Percentiles rank a stretch among this genome's conserved stretches.
These are phyloP conservation scores for Ferrisia virgata DNA, from an alignment of 2,888 invertebrate species.

Conservation along the genomic window DNA sequence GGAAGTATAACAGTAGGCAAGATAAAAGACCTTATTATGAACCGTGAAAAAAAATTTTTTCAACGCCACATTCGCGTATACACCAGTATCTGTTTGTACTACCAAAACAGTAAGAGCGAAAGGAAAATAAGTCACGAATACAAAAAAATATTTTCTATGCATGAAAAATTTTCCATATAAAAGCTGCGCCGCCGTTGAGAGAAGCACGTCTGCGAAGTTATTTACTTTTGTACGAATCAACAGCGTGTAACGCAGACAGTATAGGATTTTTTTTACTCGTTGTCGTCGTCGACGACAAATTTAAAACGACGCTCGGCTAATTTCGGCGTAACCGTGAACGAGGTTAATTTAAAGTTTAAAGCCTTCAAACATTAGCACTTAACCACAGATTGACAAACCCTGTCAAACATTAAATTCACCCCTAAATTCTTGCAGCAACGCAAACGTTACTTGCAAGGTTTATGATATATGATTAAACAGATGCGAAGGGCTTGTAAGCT, in stretches of 20 bases:
- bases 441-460: constrained; percentile 22
- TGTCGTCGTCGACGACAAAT: too few relatives aligned
- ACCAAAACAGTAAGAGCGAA: background rate
- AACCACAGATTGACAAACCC: constrained; percentile 29
- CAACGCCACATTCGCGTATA: background rate
- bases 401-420: constrained; percentile 26
- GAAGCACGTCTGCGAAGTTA: background rate
- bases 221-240: constrained; percentile 25
- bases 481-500: constrained; percentile 26
- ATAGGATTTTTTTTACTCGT: background rate
- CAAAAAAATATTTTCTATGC: background rate
- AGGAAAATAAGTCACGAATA: background rate
- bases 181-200: background rate
- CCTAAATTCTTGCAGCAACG: constrained; percentile 17
- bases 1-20: background rate
- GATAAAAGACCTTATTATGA: constrained; percentile 14
- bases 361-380: constrained; percentile 31
- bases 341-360: constrained; percentile 33
- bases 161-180: constrained; percentile 6
- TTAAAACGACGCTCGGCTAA: background rate
- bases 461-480: constrained; percentile 33
- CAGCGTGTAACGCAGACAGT: constrained; percentile 13
- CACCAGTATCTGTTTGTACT: background rate
- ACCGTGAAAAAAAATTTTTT: background rate
- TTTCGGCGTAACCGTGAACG: constrained; percentile 26